Percentiles rank a stretch among this genome's conserved stretches.
Conservation (phyloP, 2,113 vertebrate species). For the Sylvicapra grimmia region DNA sequence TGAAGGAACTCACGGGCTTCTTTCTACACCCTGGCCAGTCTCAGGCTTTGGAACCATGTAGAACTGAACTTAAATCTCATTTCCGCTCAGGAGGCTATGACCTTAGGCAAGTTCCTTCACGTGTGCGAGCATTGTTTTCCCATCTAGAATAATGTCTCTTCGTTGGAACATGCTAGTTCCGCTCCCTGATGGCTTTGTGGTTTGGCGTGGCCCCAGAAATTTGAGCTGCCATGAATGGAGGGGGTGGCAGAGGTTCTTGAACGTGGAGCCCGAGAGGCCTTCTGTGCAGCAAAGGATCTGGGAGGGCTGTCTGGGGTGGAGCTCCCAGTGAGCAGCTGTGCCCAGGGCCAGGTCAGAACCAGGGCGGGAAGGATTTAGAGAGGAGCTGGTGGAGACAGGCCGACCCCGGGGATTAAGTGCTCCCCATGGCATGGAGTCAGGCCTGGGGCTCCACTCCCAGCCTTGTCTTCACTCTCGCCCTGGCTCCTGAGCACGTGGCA, state of each 20-base stretch:
- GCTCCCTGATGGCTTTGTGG: neutral
- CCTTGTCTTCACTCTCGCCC: neutral
- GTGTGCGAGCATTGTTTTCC: neutral
- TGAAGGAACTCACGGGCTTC: neutral
- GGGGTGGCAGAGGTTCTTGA: neutral
- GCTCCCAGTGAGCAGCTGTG: neutral
- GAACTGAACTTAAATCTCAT: neutral
- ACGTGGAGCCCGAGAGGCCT: neutral
- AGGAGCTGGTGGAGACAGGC: neutral
- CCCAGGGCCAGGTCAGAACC: neutral
- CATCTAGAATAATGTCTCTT: neutral
- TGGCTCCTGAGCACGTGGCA: accelerated
- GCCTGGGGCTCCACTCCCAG: neutral
- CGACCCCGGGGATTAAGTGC: neutral
- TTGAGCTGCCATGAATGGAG: neutral
- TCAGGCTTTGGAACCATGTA: neutral
- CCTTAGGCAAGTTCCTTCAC: neutral
- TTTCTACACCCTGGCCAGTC: neutral
- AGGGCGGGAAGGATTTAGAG: neutral
- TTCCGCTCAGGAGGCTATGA: neutral
- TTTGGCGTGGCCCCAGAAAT: slow-evolving; percentile 7
- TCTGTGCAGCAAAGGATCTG: neutral
- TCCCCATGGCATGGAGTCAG: neutral
- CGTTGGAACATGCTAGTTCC: neutral
- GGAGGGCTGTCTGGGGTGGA: neutral